Conservation (phyloP, 2,113 vertebrate species). For the Podocnemis expansa region DNA sequence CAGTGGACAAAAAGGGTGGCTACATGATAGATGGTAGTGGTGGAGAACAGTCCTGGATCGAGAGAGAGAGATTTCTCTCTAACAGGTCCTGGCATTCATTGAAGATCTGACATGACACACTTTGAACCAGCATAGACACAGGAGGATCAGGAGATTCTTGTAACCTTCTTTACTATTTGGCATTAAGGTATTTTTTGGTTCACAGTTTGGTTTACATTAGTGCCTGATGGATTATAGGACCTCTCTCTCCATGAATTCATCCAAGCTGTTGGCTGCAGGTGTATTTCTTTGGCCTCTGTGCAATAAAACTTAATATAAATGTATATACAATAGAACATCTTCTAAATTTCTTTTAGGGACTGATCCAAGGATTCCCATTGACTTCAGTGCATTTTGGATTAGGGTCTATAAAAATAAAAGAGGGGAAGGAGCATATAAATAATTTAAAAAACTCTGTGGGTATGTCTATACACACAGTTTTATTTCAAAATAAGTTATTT, state of each 20-base stretch:
- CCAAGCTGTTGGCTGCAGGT: background rate
- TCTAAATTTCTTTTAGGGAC: background rate
- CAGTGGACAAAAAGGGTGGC: too few species aligned
- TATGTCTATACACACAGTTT: too few species aligned
- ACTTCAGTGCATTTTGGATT: background rate
- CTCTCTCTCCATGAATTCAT: background rate
- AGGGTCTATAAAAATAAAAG: background rate
- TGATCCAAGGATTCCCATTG: background rate
- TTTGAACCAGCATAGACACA: background rate
- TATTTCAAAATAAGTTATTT: too few species aligned
- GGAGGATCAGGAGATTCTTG: background rate
- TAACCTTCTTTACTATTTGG: background rate
- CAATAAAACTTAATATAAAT: background rate
- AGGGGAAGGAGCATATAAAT: too few species aligned
- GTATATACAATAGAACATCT: rapidly evolving
- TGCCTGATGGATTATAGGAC: background rate
- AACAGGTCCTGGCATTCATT: background rate
- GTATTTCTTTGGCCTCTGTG: background rate
- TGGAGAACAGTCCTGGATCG: too few species aligned
- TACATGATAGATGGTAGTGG: too few species aligned
- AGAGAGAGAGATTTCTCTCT: too few species aligned
- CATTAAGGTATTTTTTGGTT: background rate
- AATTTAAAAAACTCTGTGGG: too few species aligned
- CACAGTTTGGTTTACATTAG: background rate
- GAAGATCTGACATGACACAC: background rate